A percentile compares a stretch with the other conserved stretches of the same genome.
Conservation (phyloP, 2,888 invertebrate species). For the Thera obeliscata region DNA sequence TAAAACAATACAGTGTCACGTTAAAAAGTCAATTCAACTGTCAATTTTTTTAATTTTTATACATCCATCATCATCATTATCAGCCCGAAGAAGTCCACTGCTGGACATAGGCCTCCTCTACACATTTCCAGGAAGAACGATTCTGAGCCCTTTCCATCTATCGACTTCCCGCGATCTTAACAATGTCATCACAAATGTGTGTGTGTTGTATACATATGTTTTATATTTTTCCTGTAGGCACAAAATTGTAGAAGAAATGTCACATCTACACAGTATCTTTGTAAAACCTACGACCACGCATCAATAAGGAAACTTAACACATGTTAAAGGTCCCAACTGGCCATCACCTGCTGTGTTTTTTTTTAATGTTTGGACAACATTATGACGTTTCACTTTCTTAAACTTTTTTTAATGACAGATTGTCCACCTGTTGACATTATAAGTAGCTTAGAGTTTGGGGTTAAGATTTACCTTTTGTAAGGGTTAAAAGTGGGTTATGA, state of each 20-base stretch:
- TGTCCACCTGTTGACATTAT: constrained; percentile 38
- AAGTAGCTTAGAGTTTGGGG: constrained; percentile 11
- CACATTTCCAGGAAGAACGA: too few relatives aligned
- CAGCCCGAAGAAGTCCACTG: too few relatives aligned
- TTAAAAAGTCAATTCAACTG: too few relatives aligned
- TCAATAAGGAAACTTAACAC: constrained; percentile 39
- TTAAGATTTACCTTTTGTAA: constrained; percentile 14
- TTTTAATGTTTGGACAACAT: constrained; percentile 41
- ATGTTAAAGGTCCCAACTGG: constrained; percentile 54
- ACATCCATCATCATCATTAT: too few relatives aligned
- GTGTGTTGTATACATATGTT: too few relatives aligned
- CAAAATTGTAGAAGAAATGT: neutral
- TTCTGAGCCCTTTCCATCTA: too few relatives aligned
- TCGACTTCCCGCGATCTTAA: too few relatives aligned
- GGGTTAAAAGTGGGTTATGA: constrained; percentile 10
- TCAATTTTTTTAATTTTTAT: too few relatives aligned
- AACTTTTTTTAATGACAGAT: constrained; percentile 38
- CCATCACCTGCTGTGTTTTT: constrained; percentile 57
- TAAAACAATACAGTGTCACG: too few relatives aligned
- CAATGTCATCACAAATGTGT: too few relatives aligned
- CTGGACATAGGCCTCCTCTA: too few relatives aligned
- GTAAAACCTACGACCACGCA: constrained; percentile 44
- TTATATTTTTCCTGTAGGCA: neutral
- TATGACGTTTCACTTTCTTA: constrained; percentile 44
- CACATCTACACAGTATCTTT: constrained; percentile 27